phyloP scores from a whole-genome alignment of 2,797 vertebrate genomes.

The Calcarius lapponicus region DNA sequence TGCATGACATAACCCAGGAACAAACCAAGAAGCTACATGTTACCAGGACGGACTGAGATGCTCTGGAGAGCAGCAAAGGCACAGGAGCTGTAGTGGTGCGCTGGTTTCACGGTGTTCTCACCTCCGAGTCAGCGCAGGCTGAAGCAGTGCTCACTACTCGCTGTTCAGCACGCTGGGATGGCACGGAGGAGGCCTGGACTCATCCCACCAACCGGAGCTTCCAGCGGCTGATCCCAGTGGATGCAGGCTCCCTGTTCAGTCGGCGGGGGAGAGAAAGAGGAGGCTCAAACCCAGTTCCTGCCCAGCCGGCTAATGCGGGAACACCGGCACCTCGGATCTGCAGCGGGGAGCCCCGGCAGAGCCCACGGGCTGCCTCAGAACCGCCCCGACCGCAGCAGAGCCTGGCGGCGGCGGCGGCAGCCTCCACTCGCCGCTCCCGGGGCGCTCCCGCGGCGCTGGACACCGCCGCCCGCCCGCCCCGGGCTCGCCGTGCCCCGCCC shows the following conservation, averaged over 20 bases:
- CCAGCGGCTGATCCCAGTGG: not conserved
- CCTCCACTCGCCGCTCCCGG: not conserved
- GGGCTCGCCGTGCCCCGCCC: not conserved
- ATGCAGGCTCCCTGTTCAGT: not conserved
- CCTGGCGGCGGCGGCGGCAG: not conserved
- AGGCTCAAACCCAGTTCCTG: not conserved
- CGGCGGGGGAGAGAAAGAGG: not conserved
- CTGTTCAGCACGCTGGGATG: not conserved
- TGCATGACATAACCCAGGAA: not conserved
- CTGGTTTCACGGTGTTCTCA: not conserved
- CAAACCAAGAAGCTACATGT: accelerated
- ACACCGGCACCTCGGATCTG: no score
- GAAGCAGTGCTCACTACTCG: not conserved
- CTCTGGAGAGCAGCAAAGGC: not conserved
- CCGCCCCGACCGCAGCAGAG: not conserved
- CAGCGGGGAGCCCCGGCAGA: not conserved
- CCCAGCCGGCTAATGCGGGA: not conserved
- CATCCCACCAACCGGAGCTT: conserved; percentile 4
- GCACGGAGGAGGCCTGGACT: conserved; percentile 37
- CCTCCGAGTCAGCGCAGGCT: not conserved
- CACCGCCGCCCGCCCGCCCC: not conserved
- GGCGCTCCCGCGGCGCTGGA: not conserved
- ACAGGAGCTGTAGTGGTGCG: not conserved
- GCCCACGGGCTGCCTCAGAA: not conserved
- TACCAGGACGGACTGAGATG: not conserved